Base-by-base conservation (phyloP, 2,797 vertebrate species). In the Girardinus metallicus region DNA sequence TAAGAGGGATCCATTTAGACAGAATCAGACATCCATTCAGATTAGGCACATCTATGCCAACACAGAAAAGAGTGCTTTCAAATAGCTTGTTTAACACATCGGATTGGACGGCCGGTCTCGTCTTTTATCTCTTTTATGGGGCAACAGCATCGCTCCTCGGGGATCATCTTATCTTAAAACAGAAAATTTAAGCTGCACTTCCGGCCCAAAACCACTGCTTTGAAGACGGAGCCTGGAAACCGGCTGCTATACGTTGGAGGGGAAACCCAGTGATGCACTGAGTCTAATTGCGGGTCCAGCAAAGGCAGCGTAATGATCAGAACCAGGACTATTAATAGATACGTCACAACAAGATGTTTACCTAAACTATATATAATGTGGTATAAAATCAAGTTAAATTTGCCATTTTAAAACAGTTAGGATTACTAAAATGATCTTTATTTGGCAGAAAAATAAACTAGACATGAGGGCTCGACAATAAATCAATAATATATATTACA, bases 111-210 rank as follows among this genome's bases (percentile, higher is more conserved):
- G 79, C 76, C 66, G 9, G 29, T 73, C 80, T 84, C 82, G 84
- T 85, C 87, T 72, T 81, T 79, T 80, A 73, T 70, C 36, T 43
- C 73, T 86, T 53, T 53, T 26, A 53, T 53, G 81, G 78, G 72
- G 64, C 79, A 72, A 81, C 23, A 83, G 77, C 46, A 71, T 64
- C 1, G 0, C 77, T 88, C 87, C 92, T 81, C 76, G 70, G 90
- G 89, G 90, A 91, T 82, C 84, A 76, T 64, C 83, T 92, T 89
- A 90, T 92, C 90, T 91, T 71, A 66, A 89, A 82, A 88, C 79
- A 60, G 55, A 81, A 86, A 84, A 89, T 87, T 83, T 83, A 79
- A 84, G 74, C 62, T 78, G 72, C 81, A 79, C 77, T 73, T 84
- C 84, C 13, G 10, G 60, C 80, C 78, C 80, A 75, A 82, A 78